Conservation (phyloP, 2,888 invertebrate genomes). For the Aromia moschata region DNA sequence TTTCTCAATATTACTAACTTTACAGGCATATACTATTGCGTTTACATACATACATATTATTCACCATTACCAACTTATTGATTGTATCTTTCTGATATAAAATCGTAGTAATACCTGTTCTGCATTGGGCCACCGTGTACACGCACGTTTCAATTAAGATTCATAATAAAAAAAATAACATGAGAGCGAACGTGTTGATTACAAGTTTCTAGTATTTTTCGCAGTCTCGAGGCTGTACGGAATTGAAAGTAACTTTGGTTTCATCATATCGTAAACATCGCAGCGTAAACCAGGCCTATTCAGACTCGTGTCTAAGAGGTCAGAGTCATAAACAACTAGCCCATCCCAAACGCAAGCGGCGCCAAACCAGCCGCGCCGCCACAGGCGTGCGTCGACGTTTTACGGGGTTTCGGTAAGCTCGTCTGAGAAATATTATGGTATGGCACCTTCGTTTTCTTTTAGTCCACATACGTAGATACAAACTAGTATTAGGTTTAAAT, state of each 20-base stretch:
- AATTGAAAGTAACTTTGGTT: slow-evolving; percentile 32
- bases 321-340: slow-evolving; percentile 42
- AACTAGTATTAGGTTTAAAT: no score
- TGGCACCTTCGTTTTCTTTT: no score
- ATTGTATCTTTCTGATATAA: no score
- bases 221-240: slow-evolving; percentile 13
- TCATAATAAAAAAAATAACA: not conserved
- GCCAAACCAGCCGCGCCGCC: slow-evolving; percentile 16
- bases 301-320: slow-evolving; percentile 40
- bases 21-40: no score
- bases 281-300: slow-evolving; percentile 35
- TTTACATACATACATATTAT: no score
- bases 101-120: no score
- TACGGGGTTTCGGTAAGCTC: no score
- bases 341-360: slow-evolving; percentile 39
- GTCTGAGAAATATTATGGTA: no score
- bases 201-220: not conserved
- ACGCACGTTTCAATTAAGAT: not conserved
- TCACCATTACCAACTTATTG: no score
- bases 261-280: slow-evolving; percentile 18
- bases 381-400: not conserved
- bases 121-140: slow-evolving; percentile 1
- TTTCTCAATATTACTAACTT: no score
- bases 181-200: slow-evolving; percentile 2
- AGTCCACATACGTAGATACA: no score